These are phyloP conservation scores for Drosophila mettleri DNA, from an alignment of 2,888 invertebrate species.

Conservation along the genomic window DNA sequence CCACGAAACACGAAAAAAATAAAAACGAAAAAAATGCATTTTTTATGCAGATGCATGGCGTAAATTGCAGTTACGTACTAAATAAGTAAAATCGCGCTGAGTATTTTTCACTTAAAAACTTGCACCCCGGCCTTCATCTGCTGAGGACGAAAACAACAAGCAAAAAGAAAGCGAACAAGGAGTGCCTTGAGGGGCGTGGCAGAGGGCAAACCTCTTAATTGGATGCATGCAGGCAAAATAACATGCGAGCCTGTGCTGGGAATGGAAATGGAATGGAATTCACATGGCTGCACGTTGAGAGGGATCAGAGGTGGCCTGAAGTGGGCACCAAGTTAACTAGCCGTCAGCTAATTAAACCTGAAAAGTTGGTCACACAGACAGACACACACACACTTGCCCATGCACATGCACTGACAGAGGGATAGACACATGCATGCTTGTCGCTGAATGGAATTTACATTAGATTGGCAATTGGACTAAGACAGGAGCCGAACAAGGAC, in stretches of 20 bases:
- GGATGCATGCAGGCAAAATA: conserved; percentile 80
- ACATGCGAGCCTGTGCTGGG: conserved; percentile 49
- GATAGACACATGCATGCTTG: conserved; percentile 9
- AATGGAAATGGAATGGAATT: conserved; percentile 29
- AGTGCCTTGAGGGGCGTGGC: conserved; percentile 21
- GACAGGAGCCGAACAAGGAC: conserved; percentile 51
- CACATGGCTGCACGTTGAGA: conserved; percentile 32
- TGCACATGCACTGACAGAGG: background rate
- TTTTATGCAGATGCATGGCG: conserved; percentile 76
- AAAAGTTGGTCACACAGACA: conserved; percentile 63
- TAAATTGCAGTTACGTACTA: conserved; percentile 80
- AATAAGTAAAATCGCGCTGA: conserved; percentile 80
- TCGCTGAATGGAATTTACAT: conserved; percentile 64
- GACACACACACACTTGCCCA: background rate
- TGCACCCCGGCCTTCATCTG: conserved; percentile 4
- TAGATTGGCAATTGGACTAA: conserved; percentile 71
- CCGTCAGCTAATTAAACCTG: conserved; percentile 78
- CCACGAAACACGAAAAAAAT: conserved; percentile 31
- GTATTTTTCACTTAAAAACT: conserved; percentile 79
- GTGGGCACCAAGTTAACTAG: conserved; percentile 71
- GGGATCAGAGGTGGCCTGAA: conserved; percentile 35
- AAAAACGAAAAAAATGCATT: conserved; percentile 66
- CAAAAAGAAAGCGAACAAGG: conserved; percentile 8
- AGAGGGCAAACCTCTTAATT: conserved; percentile 71
- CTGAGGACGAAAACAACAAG: conserved; percentile 10